Conservation (phyloP, 2,797 vertebrate species). For the Diglossa cyanea region DNA sequence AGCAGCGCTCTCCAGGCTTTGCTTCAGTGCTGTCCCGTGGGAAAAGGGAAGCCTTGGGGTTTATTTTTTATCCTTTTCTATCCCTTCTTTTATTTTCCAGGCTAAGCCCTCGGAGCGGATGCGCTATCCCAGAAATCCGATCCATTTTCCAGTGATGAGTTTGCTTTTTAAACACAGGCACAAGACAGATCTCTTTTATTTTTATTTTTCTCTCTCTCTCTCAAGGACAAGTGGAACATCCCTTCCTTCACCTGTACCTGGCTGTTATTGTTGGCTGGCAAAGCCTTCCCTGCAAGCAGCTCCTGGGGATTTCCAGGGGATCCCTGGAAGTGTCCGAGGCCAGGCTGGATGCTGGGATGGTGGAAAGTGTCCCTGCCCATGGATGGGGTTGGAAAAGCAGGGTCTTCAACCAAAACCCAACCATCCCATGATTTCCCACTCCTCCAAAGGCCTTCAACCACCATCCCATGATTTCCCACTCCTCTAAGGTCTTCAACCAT, state of each 20-base stretch:
- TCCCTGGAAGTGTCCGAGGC: background rate
- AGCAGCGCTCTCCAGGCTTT: background rate
- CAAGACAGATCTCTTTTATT: background rate
- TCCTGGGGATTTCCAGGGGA: background rate
- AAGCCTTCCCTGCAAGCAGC: rapidly evolving
- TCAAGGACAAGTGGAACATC: background rate
- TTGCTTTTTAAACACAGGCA: background rate
- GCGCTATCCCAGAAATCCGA: background rate
- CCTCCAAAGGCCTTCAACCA: background rate
- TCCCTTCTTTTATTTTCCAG: background rate
- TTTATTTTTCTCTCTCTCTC: background rate
- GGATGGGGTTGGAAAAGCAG: background rate
- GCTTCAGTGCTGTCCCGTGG: background rate
- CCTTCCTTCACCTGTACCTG: background rate
- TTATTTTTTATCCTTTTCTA: background rate
- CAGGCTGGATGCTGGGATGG: rapidly evolving
- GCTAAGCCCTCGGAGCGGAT: background rate
- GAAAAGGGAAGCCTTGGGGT: background rate
- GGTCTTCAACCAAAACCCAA: background rate
- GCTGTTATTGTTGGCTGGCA: background rate
- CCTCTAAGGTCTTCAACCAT: no score
- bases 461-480: no score
- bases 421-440: background rate
- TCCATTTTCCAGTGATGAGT: background rate
- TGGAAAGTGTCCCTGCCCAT: background rate